These are phyloP conservation scores for Chlamydotis undulata DNA, from an alignment of 2,113 vertebrate species.

Conservation along the genomic window DNA sequence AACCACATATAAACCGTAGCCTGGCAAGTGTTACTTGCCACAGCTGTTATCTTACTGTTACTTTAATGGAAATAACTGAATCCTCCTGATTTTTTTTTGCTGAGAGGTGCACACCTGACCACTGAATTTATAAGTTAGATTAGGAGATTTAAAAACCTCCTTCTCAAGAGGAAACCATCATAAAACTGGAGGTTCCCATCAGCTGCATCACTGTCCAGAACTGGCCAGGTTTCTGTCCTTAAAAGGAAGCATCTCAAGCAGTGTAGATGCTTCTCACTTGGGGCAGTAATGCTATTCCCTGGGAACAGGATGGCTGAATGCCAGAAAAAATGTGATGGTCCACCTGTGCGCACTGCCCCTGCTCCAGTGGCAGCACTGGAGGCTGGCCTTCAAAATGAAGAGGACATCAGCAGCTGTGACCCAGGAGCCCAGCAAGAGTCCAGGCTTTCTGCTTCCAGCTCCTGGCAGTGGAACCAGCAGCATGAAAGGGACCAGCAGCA, in stretches of 20 bases:
- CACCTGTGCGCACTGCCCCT: rapidly evolving
- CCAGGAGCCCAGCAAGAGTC: not conserved
- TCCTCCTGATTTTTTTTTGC: not conserved
- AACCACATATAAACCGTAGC: not conserved
- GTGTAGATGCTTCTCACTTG: not conserved
- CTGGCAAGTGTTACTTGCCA: not conserved
- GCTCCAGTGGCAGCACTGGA: not conserved
- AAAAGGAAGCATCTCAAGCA: not conserved
- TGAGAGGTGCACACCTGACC: not conserved
- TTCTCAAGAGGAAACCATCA: not conserved
- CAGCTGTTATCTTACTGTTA: not conserved
- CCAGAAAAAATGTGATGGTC: not conserved
- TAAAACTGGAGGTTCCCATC: not conserved
- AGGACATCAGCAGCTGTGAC: not conserved
- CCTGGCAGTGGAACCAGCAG: not conserved
- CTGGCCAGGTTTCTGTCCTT: not conserved
- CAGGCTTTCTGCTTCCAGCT: not conserved
- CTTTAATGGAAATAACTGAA: not conserved
- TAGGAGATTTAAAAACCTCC: not conserved
- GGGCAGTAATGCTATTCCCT: not conserved
- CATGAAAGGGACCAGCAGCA: not conserved
- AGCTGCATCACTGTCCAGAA: not conserved
- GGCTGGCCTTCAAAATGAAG: not conserved
- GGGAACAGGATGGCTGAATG: rapidly evolving
- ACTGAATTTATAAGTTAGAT: not conserved